A percentile compares a stretch with the other conserved stretches of the same genome.
Evolutionary conservation across 92 coral and sea anemone species (phyloP).

Genomic region (Porites rus): DNA sequence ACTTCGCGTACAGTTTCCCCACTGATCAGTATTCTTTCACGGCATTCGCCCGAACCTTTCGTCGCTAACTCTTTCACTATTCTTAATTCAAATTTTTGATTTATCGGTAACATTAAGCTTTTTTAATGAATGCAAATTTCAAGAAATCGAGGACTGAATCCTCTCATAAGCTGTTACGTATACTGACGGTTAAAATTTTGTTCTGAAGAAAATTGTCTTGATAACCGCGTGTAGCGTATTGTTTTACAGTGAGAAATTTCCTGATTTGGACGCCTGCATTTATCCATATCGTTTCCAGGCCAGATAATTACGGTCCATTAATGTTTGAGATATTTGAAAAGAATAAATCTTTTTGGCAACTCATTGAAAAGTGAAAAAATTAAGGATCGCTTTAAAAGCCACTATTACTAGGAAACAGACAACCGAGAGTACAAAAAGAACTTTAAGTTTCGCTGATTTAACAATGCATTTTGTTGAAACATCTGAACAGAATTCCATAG

Average conservation of each 20-base stretch:
- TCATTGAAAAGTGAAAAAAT: neutral
- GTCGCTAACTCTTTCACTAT: too few relatives aligned
- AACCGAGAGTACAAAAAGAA: neutral
- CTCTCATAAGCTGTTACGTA: too few relatives aligned
- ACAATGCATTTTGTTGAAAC: slow-evolving; percentile 21
- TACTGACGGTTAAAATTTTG: neutral
- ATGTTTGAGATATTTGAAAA: slow-evolving; percentile 34
- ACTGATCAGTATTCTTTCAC: too few relatives aligned
- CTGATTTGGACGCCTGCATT: slow-evolving; percentile 6
- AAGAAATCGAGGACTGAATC: too few relatives aligned
- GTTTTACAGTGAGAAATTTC: slow-evolving; percentile 30
- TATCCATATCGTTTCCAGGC: slow-evolving; percentile 25
- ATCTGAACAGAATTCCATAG: slow-evolving; percentile 50
- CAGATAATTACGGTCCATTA: slow-evolving; percentile 30
- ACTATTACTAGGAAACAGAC: neutral
- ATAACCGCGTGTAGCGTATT: neutral
- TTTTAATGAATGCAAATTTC: too few relatives aligned
- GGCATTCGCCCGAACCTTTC: too few relatives aligned
- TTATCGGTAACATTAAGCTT: too few relatives aligned
- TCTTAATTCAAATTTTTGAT: too few relatives aligned
- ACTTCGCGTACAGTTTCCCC: too few relatives aligned
- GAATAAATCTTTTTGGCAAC: neutral
- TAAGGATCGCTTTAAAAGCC: neutral
- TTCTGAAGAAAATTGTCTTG: neutral
- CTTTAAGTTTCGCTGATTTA: neutral